Evolutionary conservation across 2,888 invertebrate genomes (phyloP).

Genomic region (Papilio demoleus): DNA sequence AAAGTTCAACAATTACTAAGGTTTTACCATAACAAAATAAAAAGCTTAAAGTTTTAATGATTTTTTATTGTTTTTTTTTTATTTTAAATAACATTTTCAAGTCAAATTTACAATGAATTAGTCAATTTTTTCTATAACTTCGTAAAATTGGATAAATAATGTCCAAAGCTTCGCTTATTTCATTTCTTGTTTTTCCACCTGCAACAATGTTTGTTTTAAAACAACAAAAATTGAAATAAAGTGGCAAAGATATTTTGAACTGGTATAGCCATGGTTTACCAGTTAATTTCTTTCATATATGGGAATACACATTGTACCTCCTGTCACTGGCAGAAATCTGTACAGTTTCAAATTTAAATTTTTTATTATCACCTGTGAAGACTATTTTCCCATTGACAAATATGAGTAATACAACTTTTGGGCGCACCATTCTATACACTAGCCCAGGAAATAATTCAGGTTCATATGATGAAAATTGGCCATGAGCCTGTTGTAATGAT

Average conservation of each 20-base stretch:
- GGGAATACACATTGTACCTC: no score
- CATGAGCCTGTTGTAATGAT: conserved; percentile 89
- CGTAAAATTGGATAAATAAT: conserved; percentile 97
- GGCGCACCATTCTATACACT: conserved; percentile 98
- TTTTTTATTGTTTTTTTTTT: not conserved
- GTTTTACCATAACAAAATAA: not conserved
- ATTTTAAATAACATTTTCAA: not conserved
- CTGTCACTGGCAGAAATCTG: no score
- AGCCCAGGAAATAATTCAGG: conserved; percentile 99
- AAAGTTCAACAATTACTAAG: no score
- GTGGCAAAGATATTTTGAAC: no score
- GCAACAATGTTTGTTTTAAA: no score
- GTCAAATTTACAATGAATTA: not conserved
- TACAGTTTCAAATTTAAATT: no score
- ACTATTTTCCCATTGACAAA: conserved; percentile 99
- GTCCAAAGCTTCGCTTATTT: conserved; percentile 96
- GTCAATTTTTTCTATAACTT: conserved; percentile 91
- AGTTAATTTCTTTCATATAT: no score
- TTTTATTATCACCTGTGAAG: conserved; percentile 86
- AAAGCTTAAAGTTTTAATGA: not conserved
- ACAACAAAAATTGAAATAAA: no score
- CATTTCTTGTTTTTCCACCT: conserved; percentile 95
- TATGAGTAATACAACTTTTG: conserved; percentile 97
- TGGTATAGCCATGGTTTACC: no score
- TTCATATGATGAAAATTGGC: conserved; percentile 94